Base-by-base conservation (phyloP, 2,888 invertebrate genomes). In the Parnassius mnemosyne region DNA sequence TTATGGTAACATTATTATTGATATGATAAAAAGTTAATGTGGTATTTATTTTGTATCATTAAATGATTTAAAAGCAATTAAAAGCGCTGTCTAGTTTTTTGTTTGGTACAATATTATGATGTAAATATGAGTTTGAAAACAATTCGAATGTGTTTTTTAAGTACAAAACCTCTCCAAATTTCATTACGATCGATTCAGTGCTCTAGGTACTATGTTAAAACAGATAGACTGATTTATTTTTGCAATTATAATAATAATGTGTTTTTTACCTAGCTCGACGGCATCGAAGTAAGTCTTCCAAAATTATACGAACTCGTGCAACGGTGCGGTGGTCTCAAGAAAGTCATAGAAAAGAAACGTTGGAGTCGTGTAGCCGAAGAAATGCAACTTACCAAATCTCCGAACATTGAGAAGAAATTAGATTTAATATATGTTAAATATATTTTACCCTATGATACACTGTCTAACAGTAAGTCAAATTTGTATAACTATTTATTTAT, bases 401-500 rank as follows among this genome's bases (percentile, higher is more conserved):
- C 95, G 0, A 95, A 95, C 76, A 96, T 96, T 73, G 93, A 96
- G 53, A 95, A 95, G 2, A 96, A 96, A 78, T 86, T 98, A 9
- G 97, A 98, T 77, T 95, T 96, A 69, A 95, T 97, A 51, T 98
- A 98, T 80, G 96, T 97, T 79, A 97, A 97, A 92, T 97, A 96
- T 82, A 90, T 98, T 53, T 87, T 98, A 68, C 97, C 97, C 0
- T 98, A 98, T 76, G 97, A 97, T 69, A 96, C 96, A 0, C 84
- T 98, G 3, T 95, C 96, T 0, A 93, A 93, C 66, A 92, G 95
- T 95, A 81, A 83, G 85, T 25, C 46, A 43, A 13, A 11, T 51
- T 20, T 51, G 1, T 20, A 52, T 3, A 34, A 43, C 43, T 43
- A 43, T 43, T 10, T 43, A 43, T 43, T 43, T 43, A 43, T 43